These are phyloP conservation scores for Erebia ligea DNA, from an alignment of 2,888 invertebrate genomes.

Conservation along the genomic window DNA sequence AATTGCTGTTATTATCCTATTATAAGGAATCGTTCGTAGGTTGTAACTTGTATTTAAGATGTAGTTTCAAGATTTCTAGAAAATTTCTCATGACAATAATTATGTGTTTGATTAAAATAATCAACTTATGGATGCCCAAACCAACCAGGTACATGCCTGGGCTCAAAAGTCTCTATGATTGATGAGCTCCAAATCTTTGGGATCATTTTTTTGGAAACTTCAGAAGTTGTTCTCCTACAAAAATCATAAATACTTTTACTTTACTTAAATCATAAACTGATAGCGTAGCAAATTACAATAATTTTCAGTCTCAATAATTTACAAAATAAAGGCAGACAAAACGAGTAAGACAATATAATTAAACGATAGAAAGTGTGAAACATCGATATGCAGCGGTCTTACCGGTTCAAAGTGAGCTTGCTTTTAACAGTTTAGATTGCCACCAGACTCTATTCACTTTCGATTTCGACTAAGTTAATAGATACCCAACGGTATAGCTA, in stretches of 20 bases:
- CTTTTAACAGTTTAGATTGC: slow-evolving; percentile 5
- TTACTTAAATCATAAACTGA: neutral
- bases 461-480: slow-evolving; percentile 11
- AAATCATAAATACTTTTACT: neutral
- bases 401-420: slow-evolving; percentile 13
- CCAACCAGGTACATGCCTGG: no score
- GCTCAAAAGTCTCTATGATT: neutral
- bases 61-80: neutral
- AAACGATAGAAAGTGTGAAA: slow-evolving; percentile 20
- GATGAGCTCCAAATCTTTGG: neutral
- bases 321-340: slow-evolving; percentile 4
- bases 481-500: neutral
- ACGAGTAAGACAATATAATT: slow-evolving; percentile 10
- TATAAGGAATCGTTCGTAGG: neutral
- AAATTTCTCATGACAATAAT: no score
- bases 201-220: no score
- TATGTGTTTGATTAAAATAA: neutral
- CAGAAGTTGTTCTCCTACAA: neutral
- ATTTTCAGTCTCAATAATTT: neutral
- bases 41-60: no score
- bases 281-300: neutral
- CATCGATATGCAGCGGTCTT: slow-evolving; percentile 6
- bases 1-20: slow-evolving; percentile 10
- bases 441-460: slow-evolving; percentile 11
- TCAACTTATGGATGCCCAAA: neutral